These are phyloP conservation scores for Erethizon dorsatum DNA, from an alignment of 2,797 vertebrate species.

Conservation along the genomic window DNA sequence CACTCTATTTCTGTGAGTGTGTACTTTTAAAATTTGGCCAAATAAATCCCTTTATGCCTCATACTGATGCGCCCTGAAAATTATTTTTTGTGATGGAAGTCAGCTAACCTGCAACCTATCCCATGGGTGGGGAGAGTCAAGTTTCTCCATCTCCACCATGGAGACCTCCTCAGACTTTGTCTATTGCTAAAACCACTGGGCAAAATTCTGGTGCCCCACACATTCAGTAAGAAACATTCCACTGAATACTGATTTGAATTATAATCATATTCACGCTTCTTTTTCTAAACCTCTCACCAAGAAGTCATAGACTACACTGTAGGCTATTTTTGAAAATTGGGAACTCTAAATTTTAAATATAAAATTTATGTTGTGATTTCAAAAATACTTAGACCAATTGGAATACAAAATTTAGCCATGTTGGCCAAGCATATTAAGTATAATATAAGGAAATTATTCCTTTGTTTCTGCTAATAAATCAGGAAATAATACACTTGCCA, in stretches of 20 bases:
- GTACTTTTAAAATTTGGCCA: not conserved
- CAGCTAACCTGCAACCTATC: not conserved
- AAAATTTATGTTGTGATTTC: not conserved
- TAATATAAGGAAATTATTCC: not conserved
- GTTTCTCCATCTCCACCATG: not conserved
- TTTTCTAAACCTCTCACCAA: conserved; percentile 33
- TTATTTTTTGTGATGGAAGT: not conserved
- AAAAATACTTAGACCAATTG: not conserved
- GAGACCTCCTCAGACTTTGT: not conserved
- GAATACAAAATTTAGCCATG: not conserved
- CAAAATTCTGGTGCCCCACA: not conserved
- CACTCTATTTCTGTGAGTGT: not conserved
- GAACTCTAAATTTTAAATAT: not conserved
- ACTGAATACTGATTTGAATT: not conserved
- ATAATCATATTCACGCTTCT: not conserved
- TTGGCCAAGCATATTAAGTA: not conserved
- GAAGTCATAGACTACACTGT: not conserved
- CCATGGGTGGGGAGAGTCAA: not conserved
- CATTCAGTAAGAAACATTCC: not conserved
- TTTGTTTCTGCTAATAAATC: conserved; percentile 8
- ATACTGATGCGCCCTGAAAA: not conserved
- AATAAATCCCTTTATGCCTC: not conserved
- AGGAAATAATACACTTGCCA: not conserved
- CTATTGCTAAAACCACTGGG: not conserved
- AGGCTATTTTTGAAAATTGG: conserved; percentile 28